A percentile compares a stretch with the other conserved stretches of the same genome.
Evolutionary conservation across 2,797 vertebrate species (phyloP).

Genomic region (Coregonus suidteri): DNA sequence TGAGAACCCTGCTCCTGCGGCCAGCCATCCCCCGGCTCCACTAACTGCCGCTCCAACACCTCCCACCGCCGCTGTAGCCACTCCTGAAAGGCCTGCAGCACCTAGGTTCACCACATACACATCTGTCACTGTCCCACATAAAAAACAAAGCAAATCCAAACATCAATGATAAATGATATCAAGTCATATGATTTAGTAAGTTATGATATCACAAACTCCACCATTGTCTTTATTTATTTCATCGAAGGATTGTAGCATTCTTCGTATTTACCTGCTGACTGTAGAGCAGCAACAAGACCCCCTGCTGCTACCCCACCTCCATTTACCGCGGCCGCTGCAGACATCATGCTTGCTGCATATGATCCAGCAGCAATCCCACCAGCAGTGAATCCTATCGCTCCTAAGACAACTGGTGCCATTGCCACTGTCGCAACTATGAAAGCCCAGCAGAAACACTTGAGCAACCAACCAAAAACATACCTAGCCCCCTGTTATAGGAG

Average conservation of each 20-base stretch:
- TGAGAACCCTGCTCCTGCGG: constrained; percentile 14
- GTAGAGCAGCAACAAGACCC: constrained; percentile 45
- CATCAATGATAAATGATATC: neutral
- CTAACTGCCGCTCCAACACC: neutral
- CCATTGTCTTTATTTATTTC: neutral
- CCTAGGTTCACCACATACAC: neutral
- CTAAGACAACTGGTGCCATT: constrained; percentile 29
- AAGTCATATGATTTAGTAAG: neutral
- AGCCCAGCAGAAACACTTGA: neutral
- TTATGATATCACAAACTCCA: neutral
- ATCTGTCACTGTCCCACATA: neutral
- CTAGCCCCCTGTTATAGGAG: neutral
- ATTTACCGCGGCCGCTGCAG: constrained; percentile 41
- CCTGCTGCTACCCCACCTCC: constrained; percentile 64
- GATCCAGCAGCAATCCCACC: constrained; percentile 58
- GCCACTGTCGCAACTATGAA: constrained; percentile 24
- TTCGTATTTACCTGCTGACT: constrained; percentile 42
- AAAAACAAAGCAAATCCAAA: neutral
- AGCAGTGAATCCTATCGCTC: constrained; percentile 36
- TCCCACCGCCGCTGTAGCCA: neutral
- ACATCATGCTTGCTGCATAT: constrained; percentile 59
- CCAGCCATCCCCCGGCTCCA: neutral
- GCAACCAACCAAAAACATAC: neutral
- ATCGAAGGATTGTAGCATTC: neutral
- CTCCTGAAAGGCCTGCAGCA: neutral